Evolutionary conservation across 2,888 invertebrate genomes (phyloP).

Genomic region (Elysia crispata): DNA sequence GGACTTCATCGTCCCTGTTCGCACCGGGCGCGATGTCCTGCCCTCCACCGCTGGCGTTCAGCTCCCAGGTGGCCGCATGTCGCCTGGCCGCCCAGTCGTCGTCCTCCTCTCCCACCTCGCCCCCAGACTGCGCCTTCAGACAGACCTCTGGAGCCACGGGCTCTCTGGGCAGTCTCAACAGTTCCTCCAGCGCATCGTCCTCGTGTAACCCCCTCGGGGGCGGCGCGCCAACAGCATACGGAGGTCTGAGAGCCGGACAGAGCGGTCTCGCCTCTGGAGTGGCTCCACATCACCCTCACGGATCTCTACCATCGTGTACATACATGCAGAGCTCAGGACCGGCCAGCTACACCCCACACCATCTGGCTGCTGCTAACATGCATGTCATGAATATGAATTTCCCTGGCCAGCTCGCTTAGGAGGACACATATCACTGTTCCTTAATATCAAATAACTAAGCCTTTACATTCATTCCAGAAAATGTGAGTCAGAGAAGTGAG

Average conservation of each 20-base stretch:
- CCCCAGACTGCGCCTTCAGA: slow-evolving; percentile 62
- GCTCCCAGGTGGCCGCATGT: slow-evolving; percentile 62
- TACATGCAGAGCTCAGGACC: slow-evolving; percentile 73
- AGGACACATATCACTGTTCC: neutral
- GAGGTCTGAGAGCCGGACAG: neutral
- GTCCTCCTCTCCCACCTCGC: slow-evolving; percentile 55
- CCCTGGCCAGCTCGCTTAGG: slow-evolving; percentile 71
- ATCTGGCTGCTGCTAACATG: slow-evolving; percentile 70
- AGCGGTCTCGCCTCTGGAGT: slow-evolving; percentile 51
- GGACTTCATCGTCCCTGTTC: slow-evolving; percentile 57
- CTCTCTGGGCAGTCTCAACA: slow-evolving; percentile 67
- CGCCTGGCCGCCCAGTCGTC: slow-evolving; percentile 38
- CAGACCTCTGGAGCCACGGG: slow-evolving; percentile 62
- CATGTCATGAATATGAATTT: slow-evolving; percentile 75
- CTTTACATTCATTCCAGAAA: too few relatives aligned
- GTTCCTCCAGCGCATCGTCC: slow-evolving; percentile 52
- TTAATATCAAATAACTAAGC: too few relatives aligned
- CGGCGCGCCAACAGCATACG: slow-evolving; percentile 3
- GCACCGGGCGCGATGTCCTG: slow-evolving; percentile 45
- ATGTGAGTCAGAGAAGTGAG: too few relatives aligned
- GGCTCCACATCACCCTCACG: slow-evolving; percentile 58
- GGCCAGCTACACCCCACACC: slow-evolving; percentile 68
- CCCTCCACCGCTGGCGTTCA: slow-evolving; percentile 49
- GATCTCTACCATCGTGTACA: slow-evolving; percentile 71
- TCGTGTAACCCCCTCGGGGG: neutral